Base-by-base conservation (phyloP, 2,888 invertebrate genomes). In the Parnassius apollo region DNA sequence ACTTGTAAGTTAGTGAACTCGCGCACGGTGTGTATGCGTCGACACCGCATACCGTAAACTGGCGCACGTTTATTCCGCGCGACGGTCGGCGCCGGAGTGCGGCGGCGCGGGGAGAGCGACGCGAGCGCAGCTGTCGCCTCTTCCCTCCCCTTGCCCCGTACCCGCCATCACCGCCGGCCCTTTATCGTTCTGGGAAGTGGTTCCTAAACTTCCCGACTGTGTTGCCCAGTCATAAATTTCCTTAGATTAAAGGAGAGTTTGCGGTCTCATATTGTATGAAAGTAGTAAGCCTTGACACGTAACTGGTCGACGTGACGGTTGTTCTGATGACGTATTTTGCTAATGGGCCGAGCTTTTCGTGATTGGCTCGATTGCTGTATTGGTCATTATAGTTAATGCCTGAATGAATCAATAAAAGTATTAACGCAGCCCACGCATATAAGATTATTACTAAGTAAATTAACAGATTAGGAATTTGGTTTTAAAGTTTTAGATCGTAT, bases 161-260 rank as follows among this genome's bases (percentile, higher is more conserved):
- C 75, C 65, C 64, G 68, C 69, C 66, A 65, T 69, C 76, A 79
- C 78, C 81, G 74, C 75, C 76, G 83, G 83, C 87, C 88, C 89
- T 86, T 86, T 87, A 88, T 89, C 90, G 90, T 91, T 91, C 91
- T 91, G 90, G 91, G 91, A 90, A 91, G 88, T 90, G 88, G 91
- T 90, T 91, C 91, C 91, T 89, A 86, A 88, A 83, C 89, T 90
- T 91, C 91, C 91, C 91, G 84, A 81, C 80, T 73, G 83, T 80
- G 88, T 86, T 88, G 83, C 77, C 83, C 78, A 69, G 74, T 69
- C 69, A 65, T 66, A 75, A 76, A 75, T 74, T 76, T 79, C 76
- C 75, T 78, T 70, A 66, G 69, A 64, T 57, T 70, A 71, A 76
- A 78, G 80, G 83, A 78, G 77, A 75, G 66, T 66, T 62, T 64